Evolutionary conservation across 2,888 invertebrate species (phyloP), one percentile per base, ranked within the genome.

Genomic region (Eristalis arbustorum): DNA sequence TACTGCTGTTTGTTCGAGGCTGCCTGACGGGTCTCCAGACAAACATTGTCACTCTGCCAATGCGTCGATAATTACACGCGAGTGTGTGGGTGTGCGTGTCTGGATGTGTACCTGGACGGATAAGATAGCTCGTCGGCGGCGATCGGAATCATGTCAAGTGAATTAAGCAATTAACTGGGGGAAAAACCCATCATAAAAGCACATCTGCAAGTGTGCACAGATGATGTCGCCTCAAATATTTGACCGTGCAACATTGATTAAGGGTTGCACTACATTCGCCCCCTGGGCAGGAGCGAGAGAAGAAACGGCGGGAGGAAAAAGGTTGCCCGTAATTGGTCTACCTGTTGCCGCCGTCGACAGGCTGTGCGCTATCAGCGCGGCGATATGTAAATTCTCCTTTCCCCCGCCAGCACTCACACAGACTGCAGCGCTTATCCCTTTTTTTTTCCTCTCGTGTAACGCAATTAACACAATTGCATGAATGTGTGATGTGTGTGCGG

Each of bases 381-480:
- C 4, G 31, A 25, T 69, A 77, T 69, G 77, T 62, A 63, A 77
- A 77, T 77, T 77, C 63, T 18, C 28, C 37, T 22, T 13, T 22
- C n/a, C n/a, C 22, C n/a, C 31, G 34, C 13, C 23, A 13, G 49
- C 40, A 75, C 63, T 22, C 57, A 68, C 42, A n/a, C 67, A 22
- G 11, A 13, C 40, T n/a, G 1, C 28, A 6, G 13, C 31, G 40
- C 11, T 66, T 62, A 66, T 79, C 83, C 83, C 79, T 84, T 84
- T 64, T 78, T 66, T 25, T n/a, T n/a, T n/a, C n/a, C n/a, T n/a
- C n/a, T n/a, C n/a, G n/a, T n/a, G n/a, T 84, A 79, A 84, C 83
- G 74, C 61, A 79, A 84, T 84, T 79, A 84, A 84, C 37, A 77
- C 59, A 77, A 71, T 31, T 56, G 31, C 59, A 57, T 68, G 74